A percentile compares a stretch with the other conserved stretches of the same genome.
These are phyloP conservation scores for Anguilla marmorata DNA, from an alignment of 2,797 vertebrate genomes.

Conservation along the genomic window DNA sequence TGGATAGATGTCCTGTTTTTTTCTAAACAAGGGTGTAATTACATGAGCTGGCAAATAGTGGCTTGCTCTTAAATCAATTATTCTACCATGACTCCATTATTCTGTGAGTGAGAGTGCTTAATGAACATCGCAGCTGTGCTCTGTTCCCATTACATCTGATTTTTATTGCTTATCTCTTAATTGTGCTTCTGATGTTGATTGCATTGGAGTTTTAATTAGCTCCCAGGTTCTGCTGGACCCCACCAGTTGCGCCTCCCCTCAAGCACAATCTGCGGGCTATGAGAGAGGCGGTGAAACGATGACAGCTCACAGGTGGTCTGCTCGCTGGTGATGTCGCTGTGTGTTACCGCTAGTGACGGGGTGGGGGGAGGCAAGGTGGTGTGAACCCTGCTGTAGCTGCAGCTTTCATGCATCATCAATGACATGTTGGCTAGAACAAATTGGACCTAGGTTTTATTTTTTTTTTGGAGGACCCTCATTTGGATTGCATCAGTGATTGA, in stretches of 20 bases:
- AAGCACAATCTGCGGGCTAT: neutral
- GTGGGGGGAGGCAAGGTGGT: neutral
- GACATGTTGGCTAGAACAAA: neutral
- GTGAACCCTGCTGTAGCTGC: neutral
- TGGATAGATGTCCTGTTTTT: conserved; percentile 8
- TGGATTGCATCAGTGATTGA: neutral
- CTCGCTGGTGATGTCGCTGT: neutral
- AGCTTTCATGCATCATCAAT: neutral
- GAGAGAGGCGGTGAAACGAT: neutral
- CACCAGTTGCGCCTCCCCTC: conserved; percentile 48
- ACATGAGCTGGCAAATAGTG: conserved; percentile 56
- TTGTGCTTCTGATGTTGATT: conserved; percentile 67
- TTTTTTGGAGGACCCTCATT: neutral
- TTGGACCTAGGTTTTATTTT: neutral
- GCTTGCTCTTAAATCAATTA: conserved; percentile 58
- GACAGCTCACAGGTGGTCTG: neutral
- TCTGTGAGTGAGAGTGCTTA: conserved; percentile 50
- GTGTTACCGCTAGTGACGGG: neutral
- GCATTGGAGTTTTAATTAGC: conserved; percentile 64
- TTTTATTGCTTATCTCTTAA: conserved; percentile 67
- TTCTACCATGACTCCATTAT: conserved; percentile 57
- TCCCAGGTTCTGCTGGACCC: conserved; percentile 44
- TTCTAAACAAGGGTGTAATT: conserved; percentile 50
- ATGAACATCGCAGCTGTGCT: conserved; percentile 64
- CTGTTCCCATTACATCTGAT: conserved; percentile 62